Evolutionary conservation across 2,797 vertebrate genomes (phyloP).

Genomic region (Tinamus major): DNA sequence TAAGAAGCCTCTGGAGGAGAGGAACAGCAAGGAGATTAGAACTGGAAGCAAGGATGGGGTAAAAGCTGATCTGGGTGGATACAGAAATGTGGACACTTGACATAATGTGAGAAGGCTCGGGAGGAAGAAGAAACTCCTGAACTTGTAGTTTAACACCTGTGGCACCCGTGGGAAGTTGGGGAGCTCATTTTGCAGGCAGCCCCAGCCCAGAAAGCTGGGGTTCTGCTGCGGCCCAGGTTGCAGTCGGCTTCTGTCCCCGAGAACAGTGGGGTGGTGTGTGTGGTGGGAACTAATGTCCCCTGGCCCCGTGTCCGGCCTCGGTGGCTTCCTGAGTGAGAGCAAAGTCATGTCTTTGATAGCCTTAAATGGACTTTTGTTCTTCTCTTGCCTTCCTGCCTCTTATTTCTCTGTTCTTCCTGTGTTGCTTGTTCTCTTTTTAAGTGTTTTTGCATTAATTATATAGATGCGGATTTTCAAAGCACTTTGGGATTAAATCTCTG

Average conservation of each 20-base stretch:
- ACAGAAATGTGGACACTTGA: not conserved
- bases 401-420: not conserved
- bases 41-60: not conserved
- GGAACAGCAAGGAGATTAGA: not conserved
- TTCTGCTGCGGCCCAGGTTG: not conserved
- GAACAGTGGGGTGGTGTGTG: not conserved
- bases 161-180: not conserved
- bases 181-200: not conserved
- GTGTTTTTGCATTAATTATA: not conserved
- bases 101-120: not conserved
- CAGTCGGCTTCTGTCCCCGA: not conserved
- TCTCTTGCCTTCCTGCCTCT: constrained; percentile 14
- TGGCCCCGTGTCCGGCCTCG: not conserved
- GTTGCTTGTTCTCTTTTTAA: constrained; percentile 7
- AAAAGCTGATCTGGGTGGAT: not conserved
- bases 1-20: not conserved
- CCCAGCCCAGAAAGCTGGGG: not conserved
- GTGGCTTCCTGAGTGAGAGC: constrained; percentile 27
- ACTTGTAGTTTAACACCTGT: not conserved
- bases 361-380: constrained; percentile 4
- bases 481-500: not conserved
- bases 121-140: not conserved
- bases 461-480: not conserved
- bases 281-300: constrained; percentile 5
- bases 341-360: not conserved